Evolutionary conservation across 2,888 invertebrate genomes (phyloP).

Genomic region (Drosophila yooni): DNA sequence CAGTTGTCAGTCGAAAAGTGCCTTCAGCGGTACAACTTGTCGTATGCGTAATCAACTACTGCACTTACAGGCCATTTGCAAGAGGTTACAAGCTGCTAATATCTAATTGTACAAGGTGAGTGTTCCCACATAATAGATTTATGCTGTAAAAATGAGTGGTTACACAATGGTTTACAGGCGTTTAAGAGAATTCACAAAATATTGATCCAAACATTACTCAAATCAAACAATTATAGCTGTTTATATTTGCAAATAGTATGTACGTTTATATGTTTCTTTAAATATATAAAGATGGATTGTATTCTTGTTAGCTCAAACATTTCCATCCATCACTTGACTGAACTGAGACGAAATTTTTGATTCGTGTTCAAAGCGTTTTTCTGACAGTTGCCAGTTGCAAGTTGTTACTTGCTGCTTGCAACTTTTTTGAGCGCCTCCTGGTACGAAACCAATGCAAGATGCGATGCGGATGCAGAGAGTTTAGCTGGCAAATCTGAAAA

Average conservation of each 20-base stretch:
- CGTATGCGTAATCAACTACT: slow-evolving; percentile 26
- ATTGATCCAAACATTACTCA: neutral
- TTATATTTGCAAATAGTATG: neutral
- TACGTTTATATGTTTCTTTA: neutral
- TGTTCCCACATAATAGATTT: neutral
- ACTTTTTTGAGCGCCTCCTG: slow-evolving; percentile 14
- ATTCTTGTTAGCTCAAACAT: slow-evolving; percentile 14
- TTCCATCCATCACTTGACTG: slow-evolving; percentile 35
- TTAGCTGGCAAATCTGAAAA: slow-evolving; percentile 65
- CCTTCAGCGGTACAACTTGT: slow-evolving; percentile 33
- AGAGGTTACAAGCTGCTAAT: neutral
- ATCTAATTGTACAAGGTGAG: neutral
- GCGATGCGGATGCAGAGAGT: slow-evolving; percentile 18
- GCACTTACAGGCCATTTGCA: neutral
- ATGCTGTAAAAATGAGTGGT: too few species aligned
- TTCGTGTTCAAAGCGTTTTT: slow-evolving; percentile 67
- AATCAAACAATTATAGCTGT: neutral
- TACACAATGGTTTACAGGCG: too few species aligned
- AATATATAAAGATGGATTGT: neutral
- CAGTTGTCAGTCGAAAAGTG: slow-evolving; percentile 12
- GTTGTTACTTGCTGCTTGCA: slow-evolving; percentile 21
- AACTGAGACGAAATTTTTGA: slow-evolving; percentile 40
- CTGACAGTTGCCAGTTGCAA: slow-evolving; percentile 57
- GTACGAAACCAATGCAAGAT: slow-evolving; percentile 7
- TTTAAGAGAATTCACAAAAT: too few species aligned